Conservation (phyloP, 2,113 vertebrate genomes). For the Puntigrus tetrazona region DNA sequence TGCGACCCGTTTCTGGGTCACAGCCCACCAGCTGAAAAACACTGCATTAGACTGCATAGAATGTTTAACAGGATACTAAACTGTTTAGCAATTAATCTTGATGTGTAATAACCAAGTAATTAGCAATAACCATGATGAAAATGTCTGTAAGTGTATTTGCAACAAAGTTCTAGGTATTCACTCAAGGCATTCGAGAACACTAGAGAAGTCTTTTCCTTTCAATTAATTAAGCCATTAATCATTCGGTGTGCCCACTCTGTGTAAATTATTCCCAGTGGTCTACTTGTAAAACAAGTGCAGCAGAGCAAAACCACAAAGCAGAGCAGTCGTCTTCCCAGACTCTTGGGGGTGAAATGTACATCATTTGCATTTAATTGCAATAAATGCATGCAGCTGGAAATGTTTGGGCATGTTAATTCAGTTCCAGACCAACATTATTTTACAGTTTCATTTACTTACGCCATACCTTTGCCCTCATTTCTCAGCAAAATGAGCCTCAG, state of each 20-base stretch:
- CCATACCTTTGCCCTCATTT: slow-evolving; percentile 27
- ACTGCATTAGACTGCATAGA: neutral
- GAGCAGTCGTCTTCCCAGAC: slow-evolving; percentile 46
- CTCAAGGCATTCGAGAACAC: slow-evolving; percentile 19
- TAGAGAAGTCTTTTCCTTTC: slow-evolving; percentile 41
- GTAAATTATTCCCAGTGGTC: slow-evolving; percentile 55
- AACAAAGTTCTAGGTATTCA: slow-evolving; percentile 21
- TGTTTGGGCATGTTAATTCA: slow-evolving; percentile 43
- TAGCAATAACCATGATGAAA: neutral
- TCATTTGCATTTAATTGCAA: slow-evolving; percentile 63
- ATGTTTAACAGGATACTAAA: slow-evolving; percentile 16
- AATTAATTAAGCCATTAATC: slow-evolving; percentile 62
- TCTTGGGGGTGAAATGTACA: slow-evolving; percentile 56
- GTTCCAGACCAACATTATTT: slow-evolving; percentile 30
- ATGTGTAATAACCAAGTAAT: neutral
- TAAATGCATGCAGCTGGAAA: slow-evolving; percentile 57
- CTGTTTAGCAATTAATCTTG: neutral
- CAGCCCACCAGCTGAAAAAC: neutral
- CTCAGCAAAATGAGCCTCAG: neutral
- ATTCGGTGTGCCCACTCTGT: slow-evolving; percentile 52
- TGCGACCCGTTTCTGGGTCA: neutral
- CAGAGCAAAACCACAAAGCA: slow-evolving; percentile 46
- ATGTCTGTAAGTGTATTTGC: slow-evolving; percentile 19
- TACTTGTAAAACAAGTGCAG: slow-evolving; percentile 40
- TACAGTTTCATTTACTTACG: slow-evolving; percentile 23